Evolutionary conservation across 2,888 invertebrate species (phyloP), one percentile per base, ranked within the genome.

Genomic region (Pyralis farinalis): DNA sequence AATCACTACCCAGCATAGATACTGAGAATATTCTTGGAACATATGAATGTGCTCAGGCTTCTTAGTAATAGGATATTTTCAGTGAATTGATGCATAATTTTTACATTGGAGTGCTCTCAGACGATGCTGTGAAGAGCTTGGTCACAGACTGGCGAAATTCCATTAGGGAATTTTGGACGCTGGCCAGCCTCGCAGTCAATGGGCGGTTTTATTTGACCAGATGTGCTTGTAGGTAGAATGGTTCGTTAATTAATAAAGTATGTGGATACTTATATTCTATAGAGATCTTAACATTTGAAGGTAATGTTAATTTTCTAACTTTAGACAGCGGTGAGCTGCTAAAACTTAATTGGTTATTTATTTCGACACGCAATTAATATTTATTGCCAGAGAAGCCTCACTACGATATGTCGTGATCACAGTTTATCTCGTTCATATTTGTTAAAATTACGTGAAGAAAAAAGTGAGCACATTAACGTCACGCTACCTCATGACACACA

Each of bases 101-200:
- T 81, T 69, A 68, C 66, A 73, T 68, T 54, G 62, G 65, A 78
- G 72, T 61, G 63, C 62, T 56, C 68, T 70, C 61, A 52, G 67
- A 53, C 16, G 16, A 16, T 16, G 61, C 46, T 46, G 59, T 76
- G 69, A 71, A 82, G 79, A 65, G 72, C 53, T 64, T 59, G 75
- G 81, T 78, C 75, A 81, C 77, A 79, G 74, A 69, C 71, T 74
- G 63, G 71, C 78, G 50, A 67, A 75, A 74, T 71, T 81, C 79
- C 80, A 84, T 85, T 85, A 83, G 81, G 64, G 72, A 74, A 56
- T 74, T 73, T 81, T 86, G 85, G 85, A 79, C 68, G 55, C 21
- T 48, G 61, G 82, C 85, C 85, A 85, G 74, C 43, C 55, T 52
- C 49, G 53, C 44, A 44, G 55, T 60, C 59, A 50, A 52, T 43